Evolutionary conservation across 2,113 vertebrate genomes (phyloP), one percentile per base, ranked within the genome.

Genomic region (Mastomys coucha): DNA sequence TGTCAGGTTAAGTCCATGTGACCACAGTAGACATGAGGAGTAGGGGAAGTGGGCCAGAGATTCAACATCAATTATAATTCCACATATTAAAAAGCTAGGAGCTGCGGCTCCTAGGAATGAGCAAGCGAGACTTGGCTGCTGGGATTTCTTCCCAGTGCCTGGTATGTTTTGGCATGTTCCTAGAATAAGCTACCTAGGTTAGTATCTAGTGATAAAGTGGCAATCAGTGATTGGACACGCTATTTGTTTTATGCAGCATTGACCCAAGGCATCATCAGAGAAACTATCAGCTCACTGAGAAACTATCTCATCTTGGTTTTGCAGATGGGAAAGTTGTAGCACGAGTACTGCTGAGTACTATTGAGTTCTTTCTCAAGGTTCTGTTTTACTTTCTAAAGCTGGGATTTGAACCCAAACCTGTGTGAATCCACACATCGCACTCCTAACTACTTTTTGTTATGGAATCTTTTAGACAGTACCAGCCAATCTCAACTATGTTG

Each of bases 371-470:
- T 80, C 8, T 91, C 49, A 72, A 88, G 20, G 39, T 77, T 86
- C 39, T 45, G 60, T 60, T 92, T 42, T 39, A 94, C 42, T 76
- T 56, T 19, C 22, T 39, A 85, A 49, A 77, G 20, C 24, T 70
- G 70, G 92, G 33, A 70, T 94, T 63, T 88, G 73, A 58, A 72
- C 53, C 19, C 11, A 56, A 9, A 75, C 69, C 33, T 49, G 0
- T 89, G 36, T 70, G 31, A 92, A 88, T 95, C 22, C 22, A 92
- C 82, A 89, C 28, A 45, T 89, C 13, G 65, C n/a, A 86, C 81
- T 96, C 72, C 69, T 81, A 42, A 67, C 22, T 81, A 31, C 9
- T 89, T 89, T 96, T 86, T 88, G 33, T 63, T 89, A 67, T 63
- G 26, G 72, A 60, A 9, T 76, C 20, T 69, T 69, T 36, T 28